phyloP scores from a whole-genome alignment of 2,797 vertebrate species.

The Micromesistius poutassou region DNA sequence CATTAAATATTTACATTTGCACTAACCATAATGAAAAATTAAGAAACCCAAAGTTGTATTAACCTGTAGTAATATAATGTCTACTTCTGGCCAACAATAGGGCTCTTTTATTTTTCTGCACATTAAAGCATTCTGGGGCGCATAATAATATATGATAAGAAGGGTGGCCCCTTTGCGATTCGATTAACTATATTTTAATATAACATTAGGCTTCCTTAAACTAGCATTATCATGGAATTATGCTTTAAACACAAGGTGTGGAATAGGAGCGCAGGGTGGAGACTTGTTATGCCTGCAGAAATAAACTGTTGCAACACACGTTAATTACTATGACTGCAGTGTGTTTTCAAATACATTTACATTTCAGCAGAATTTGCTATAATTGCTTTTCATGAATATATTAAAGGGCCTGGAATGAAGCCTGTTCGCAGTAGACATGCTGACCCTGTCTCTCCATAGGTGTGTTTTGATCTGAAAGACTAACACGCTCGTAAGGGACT shows the following conservation, averaged over 20 bases:
- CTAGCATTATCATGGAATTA: constrained; percentile 76
- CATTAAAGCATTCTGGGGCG: constrained; percentile 70
- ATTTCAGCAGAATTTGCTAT: constrained; percentile 39
- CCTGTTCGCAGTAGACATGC: constrained; percentile 44
- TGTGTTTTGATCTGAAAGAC: constrained; percentile 63
- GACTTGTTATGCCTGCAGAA: constrained; percentile 66
- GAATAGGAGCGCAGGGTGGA: constrained; percentile 27
- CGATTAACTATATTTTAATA: constrained; percentile 78
- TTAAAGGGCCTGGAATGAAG: constrained; percentile 40
- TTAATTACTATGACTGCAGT: constrained; percentile 59
- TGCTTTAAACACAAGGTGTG: constrained; percentile 72
- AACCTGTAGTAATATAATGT: constrained; percentile 78
- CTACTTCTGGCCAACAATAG: constrained; percentile 64
- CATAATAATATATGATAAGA: constrained; percentile 76
- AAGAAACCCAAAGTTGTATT: constrained; percentile 77
- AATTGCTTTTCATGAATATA: constrained; percentile 56
- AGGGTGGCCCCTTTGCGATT: constrained; percentile 58
- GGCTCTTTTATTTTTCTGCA: constrained; percentile 60
- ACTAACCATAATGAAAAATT: constrained; percentile 78
- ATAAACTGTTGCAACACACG: constrained; percentile 58
- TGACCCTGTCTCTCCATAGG: constrained; percentile 53
- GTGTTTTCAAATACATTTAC: constrained; percentile 45
- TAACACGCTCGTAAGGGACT: constrained; percentile 63
- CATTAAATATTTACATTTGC: constrained; percentile 79
- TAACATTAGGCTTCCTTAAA: constrained; percentile 80